Percentiles rank a stretch among this genome's conserved stretches.
Evolutionary conservation across 2,888 invertebrate genomes (phyloP).

Genomic region (Nephrotoma guestfalica): DNA sequence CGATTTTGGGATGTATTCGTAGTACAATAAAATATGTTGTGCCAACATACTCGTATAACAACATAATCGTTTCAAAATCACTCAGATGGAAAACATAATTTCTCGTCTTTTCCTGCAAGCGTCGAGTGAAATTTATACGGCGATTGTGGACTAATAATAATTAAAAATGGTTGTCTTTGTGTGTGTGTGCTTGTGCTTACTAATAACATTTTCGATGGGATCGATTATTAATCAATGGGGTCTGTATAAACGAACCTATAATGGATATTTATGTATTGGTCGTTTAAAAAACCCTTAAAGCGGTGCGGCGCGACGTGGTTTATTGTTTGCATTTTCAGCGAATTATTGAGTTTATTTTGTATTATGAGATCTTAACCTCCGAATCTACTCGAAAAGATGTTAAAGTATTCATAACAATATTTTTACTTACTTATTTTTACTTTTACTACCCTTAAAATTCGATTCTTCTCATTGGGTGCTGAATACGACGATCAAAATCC

Average conservation of each 20-base stretch:
- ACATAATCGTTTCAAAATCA: neutral
- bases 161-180: neutral
- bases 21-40: neutral
- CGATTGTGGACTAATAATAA: neutral
- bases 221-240: neutral
- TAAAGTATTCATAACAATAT: too few species aligned
- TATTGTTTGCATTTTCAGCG: too few species aligned
- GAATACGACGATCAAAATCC: too few species aligned
- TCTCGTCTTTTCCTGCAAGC: neutral
- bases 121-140: neutral
- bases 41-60: neutral
- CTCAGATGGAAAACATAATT: neutral
- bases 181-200: neutral
- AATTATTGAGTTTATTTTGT: too few species aligned
- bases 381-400: too few species aligned
- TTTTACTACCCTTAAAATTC: too few species aligned
- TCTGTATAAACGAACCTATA: neutral
- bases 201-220: neutral
- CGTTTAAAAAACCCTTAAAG: neutral
- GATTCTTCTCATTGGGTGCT: too few species aligned
- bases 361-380: too few species aligned
- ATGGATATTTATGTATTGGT: neutral
- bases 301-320: neutral
- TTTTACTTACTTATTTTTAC: too few species aligned
- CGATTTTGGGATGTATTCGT: neutral